phyloP scores from a whole-genome alignment of 1,140 invertebrate genomes.

The Druon quercuslanigerum region DNA sequence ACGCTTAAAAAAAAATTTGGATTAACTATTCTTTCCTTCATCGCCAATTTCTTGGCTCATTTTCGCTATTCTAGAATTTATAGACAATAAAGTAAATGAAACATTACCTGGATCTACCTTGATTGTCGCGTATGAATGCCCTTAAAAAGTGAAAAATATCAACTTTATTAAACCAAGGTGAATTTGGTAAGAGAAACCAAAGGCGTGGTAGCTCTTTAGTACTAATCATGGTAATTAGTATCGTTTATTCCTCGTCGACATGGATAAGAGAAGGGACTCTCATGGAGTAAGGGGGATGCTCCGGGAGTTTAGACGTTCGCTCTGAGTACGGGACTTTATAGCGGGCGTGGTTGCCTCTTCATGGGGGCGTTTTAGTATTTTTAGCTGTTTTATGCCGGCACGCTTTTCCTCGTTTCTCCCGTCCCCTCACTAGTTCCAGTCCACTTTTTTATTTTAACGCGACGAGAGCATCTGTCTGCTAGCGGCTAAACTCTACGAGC shows the following conservation, averaged over 20 bases:
- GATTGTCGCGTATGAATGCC: too few relatives aligned
- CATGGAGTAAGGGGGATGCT: background rate
- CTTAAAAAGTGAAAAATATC: too few relatives aligned
- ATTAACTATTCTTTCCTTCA: too few relatives aligned
- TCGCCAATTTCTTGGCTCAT: too few relatives aligned
- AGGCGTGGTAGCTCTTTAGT: background rate
- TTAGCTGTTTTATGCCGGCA: slow-evolving; percentile 68
- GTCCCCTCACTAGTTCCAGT: slow-evolving; percentile 33
- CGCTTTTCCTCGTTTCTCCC: slow-evolving; percentile 56
- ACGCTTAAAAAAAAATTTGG: too few relatives aligned
- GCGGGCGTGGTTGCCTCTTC: slow-evolving; percentile 64
- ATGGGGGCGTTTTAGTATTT: slow-evolving; percentile 67
- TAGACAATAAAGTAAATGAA: too few relatives aligned
- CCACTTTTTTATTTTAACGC: slow-evolving; percentile 47
- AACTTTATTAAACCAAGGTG: too few relatives aligned
- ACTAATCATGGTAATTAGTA: slow-evolving; percentile 7
- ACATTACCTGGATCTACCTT: too few relatives aligned
- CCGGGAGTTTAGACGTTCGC: background rate
- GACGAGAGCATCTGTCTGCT: slow-evolving; percentile 59
- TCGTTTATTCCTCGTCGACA: background rate
- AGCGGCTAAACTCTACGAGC: slow-evolving; percentile 36
- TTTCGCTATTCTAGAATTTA: too few relatives aligned
- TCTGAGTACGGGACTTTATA: slow-evolving; percentile 58
- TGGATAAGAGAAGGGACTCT: background rate
- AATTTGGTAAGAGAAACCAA: background rate